A percentile compares a stretch with the other conserved stretches of the same genome.
Conservation (phyloP, 2,113 vertebrate species). For the Otis tarda region DNA sequence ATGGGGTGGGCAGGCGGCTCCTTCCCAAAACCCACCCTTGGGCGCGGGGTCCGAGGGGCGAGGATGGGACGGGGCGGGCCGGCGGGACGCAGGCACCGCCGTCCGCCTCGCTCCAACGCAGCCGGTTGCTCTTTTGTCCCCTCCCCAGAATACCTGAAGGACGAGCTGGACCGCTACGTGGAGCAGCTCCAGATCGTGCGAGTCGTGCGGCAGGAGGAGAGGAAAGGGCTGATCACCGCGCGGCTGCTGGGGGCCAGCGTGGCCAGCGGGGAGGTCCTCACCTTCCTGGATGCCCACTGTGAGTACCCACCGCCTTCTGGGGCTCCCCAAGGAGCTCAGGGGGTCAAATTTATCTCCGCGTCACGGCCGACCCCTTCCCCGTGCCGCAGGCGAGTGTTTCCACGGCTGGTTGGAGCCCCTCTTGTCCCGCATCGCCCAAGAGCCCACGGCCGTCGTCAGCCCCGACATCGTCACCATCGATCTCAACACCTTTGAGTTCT, state of each 20-base stretch:
- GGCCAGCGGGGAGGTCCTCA: slow-evolving; percentile 89
- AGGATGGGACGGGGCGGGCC: not conserved
- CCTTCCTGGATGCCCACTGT: slow-evolving; percentile 96
- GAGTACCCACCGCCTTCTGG: slow-evolving; percentile 42
- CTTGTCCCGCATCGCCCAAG: slow-evolving; percentile 87
- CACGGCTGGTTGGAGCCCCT: slow-evolving; percentile 95
- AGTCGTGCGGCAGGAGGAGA: slow-evolving; percentile 86
- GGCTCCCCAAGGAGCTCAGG: accelerated
- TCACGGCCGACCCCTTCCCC: not conserved
- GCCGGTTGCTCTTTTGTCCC: accelerated
- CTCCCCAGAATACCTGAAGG: slow-evolving; percentile 84
- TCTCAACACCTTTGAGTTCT: slow-evolving; percentile 88
- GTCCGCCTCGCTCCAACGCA: accelerated
- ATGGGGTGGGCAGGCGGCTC: accelerated
- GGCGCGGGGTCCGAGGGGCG: accelerated
- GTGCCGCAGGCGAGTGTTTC: slow-evolving; percentile 91
- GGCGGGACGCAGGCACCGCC: not conserved
- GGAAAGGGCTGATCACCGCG: slow-evolving; percentile 94
- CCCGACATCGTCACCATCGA: slow-evolving; percentile 93
- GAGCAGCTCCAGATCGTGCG: slow-evolving; percentile 85
- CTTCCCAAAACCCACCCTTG: accelerated
- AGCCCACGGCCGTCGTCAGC: slow-evolving; percentile 90
- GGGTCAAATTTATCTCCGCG: too few relatives aligned
- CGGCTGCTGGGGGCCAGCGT: slow-evolving; percentile 89
- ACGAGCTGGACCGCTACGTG: slow-evolving; percentile 82